Evolutionary conservation across 2,113 vertebrate species (phyloP).

Genomic region (Sprattus sprattus): DNA sequence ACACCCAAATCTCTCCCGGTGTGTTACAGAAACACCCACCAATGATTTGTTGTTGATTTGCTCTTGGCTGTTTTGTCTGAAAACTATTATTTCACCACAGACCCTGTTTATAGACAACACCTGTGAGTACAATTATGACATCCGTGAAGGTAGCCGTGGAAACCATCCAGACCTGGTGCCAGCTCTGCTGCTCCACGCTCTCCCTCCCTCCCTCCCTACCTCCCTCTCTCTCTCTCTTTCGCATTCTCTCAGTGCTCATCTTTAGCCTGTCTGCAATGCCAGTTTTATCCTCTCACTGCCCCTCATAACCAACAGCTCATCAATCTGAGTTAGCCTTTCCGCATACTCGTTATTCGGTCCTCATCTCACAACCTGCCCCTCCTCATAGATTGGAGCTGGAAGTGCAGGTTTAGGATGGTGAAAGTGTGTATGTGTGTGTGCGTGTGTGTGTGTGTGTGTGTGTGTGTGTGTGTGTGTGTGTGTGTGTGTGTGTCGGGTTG

Average conservation of each 20-base stretch:
- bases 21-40: neutral
- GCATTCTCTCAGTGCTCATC: neutral
- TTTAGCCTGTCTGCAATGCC: neutral
- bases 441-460: neutral
- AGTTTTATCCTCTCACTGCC: neutral
- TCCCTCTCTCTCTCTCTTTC: neutral
- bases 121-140: neutral
- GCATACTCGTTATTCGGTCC: neutral
- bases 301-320: neutral
- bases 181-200: neutral
- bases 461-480: neutral
- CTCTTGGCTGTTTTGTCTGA: neutral
- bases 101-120: constrained; percentile 8
- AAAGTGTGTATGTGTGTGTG: neutral
- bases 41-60: neutral
- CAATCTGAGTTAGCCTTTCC: neutral
- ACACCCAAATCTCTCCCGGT: neutral
- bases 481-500: neutral
- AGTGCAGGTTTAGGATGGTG: neutral
- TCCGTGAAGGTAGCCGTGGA: neutral
- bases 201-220: neutral
- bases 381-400: neutral
- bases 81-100: constrained; percentile 9
- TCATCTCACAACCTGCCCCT: too few relatives aligned
- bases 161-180: neutral